Percentiles rank a stretch among this genome's conserved stretches.
phyloP scores from a whole-genome alignment of 2,797 vertebrate genomes.

The Eulemur rubriventer region DNA sequence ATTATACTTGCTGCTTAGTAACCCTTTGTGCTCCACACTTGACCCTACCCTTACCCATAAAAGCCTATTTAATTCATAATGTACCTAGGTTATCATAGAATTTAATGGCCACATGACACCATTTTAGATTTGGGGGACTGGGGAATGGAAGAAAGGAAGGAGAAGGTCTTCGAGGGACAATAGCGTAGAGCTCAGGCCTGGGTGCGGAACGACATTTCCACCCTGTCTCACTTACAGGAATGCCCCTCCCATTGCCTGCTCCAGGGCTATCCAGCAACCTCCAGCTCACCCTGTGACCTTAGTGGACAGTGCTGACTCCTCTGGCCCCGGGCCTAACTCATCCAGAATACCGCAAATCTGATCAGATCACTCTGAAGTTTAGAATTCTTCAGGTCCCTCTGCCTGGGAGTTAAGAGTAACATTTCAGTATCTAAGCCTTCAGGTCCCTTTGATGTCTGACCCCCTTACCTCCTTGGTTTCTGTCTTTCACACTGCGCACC shows the following conservation, averaged over 20 bases:
- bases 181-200: rapidly evolving
- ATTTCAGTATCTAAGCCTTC: not conserved
- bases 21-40: not conserved
- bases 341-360: not conserved
- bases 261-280: not conserved
- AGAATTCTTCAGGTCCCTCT: not conserved
- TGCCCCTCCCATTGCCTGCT: not conserved
- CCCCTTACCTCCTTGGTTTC: not conserved
- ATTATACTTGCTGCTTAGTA: not conserved
- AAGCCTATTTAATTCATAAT: not conserved
- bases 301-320: not conserved
- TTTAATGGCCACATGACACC: not conserved
- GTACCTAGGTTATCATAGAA: not conserved
- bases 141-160: not conserved
- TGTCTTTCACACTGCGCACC: not conserved
- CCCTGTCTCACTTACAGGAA: too few relatives aligned
- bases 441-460: not conserved
- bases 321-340: not conserved
- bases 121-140: not conserved
- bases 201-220: not conserved
- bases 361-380: not conserved
- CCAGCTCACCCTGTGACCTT: not conserved
- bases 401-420: not conserved
- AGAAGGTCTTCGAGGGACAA: not conserved
- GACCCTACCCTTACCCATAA: not conserved